Evolutionary conservation across 2,888 invertebrate species (phyloP), one percentile per base, ranked within the genome.

Genomic region (Agrilus cyanescens): DNA sequence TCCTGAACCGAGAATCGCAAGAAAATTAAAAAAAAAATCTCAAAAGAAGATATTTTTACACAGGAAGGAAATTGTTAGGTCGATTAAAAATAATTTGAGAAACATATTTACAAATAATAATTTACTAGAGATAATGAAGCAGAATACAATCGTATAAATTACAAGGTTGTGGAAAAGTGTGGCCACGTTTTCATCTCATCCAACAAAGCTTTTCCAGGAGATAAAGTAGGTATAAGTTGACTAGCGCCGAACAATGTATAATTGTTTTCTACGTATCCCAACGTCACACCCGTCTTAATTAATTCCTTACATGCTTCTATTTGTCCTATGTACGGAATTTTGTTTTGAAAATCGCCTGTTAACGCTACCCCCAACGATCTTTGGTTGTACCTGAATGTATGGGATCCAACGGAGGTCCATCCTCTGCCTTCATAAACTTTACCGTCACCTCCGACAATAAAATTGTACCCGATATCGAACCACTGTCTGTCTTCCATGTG

Each of bases 381-480:
- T 12, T 59, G 62, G 57, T 82, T 81, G 54, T 73, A 80, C 37
- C 75, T 67, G 35, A 70, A 69, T 0, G 82, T 72, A 53, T 83
- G 82, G 0, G 82, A 78, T 0, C 84, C 84, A 8, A 73, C 65
- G 49, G 63, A 61, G 50, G 79, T 73, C 85, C 85, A 85, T 3
- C 82, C 81, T 2, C 85, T 75, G 1, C 81, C 85, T 49, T 72
- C 74, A 58, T 83, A 85, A 0, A 76, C 80, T 4, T 75, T 71
- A 0, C 85, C 85, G 56, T 85, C 85, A 8, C 82, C 83, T 0
- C 82, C 85, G 3, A 85, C 73, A 3, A 85, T 61, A 51, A 82
- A 85, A 57, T 81, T 85, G 57, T 80, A 83, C 0, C 67, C 75
- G 13, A 82, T 81, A 55, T 82, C 82, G 36, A 65, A 67, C 70